phyloP scores from a whole-genome alignment of 1,140 invertebrate genomes.

The Macrostomum lignano region DNA sequence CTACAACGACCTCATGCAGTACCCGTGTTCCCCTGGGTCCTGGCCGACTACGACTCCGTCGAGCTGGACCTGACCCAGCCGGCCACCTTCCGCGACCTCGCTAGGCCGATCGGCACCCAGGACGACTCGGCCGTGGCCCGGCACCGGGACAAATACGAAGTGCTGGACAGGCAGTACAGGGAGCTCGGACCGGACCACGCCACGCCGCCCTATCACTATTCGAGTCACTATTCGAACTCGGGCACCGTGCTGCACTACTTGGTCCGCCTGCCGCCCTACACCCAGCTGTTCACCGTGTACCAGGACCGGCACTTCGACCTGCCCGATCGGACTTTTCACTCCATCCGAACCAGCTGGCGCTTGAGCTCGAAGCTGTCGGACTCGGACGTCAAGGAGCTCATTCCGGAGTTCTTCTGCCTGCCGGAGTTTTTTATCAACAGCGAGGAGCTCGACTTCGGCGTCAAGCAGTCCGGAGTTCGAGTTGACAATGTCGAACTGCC shows the following conservation, averaged over 20 bases:
- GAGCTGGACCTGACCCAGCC: constrained; percentile 27
- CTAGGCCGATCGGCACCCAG: neutral
- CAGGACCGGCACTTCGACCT: constrained; percentile 72
- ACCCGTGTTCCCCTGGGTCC: constrained; percentile 66
- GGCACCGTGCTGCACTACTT: constrained; percentile 72
- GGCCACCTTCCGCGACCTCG: constrained; percentile 12
- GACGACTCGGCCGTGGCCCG: constrained; percentile 60
- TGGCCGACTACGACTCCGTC: constrained; percentile 35
- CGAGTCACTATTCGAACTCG: constrained; percentile 79
- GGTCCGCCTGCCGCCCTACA: constrained; percentile 63
- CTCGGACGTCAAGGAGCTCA: constrained; percentile 76
- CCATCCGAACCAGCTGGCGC: constrained; percentile 55
- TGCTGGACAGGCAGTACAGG: neutral
- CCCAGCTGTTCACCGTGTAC: constrained; percentile 47
- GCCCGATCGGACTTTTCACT: constrained; percentile 72
- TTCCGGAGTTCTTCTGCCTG: constrained; percentile 71
- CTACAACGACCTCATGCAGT: constrained; percentile 62
- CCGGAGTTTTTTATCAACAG: constrained; percentile 61
- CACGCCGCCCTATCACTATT: constrained; percentile 51
- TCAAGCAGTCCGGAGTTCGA: constrained; percentile 45
- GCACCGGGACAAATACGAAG: constrained; percentile 37
- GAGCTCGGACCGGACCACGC: constrained; percentile 31
- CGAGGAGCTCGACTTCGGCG: constrained; percentile 57
- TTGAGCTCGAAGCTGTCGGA: constrained; percentile 60
- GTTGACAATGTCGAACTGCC: constrained; percentile 34